phyloP scores from a whole-genome alignment of 2,888 invertebrate genomes.

The Xestobium rufovillosum region DNA sequence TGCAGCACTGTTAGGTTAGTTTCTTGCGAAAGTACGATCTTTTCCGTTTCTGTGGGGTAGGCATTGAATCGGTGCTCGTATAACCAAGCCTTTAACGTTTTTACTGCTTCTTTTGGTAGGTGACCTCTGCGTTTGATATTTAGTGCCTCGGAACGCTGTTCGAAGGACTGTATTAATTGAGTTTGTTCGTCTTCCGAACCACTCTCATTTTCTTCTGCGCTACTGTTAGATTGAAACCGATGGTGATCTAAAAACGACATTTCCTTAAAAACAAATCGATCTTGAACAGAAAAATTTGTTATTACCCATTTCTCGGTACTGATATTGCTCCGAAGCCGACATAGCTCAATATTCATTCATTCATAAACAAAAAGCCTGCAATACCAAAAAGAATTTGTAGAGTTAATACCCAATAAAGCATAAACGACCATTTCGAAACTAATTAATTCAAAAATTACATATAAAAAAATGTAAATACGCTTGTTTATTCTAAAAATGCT shows the following conservation, averaged over 20 bases:
- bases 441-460: too few relatives aligned
- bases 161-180: constrained; percentile 21
- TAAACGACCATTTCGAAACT: too few relatives aligned
- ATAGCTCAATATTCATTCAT: too few relatives aligned
- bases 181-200: constrained; percentile 31
- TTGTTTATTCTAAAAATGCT: too few relatives aligned
- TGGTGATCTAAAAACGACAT: constrained; percentile 22
- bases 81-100: constrained; percentile 41
- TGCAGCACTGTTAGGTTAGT: constrained; percentile 41
- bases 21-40: constrained; percentile 40
- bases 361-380: too few relatives aligned
- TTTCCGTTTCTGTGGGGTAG: constrained; percentile 43
- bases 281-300: constrained; percentile 1
- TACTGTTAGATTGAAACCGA: constrained; percentile 31
- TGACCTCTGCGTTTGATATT: constrained; percentile 38
- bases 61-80: constrained; percentile 43
- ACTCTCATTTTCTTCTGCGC: constrained; percentile 33
- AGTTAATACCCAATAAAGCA: too few relatives aligned
- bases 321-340: constrained; percentile 27
- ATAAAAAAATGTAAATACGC: too few relatives aligned
- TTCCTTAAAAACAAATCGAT: not conserved
- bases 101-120: constrained; percentile 40
- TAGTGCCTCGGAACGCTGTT: constrained; percentile 23
- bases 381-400: too few relatives aligned
- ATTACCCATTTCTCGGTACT: constrained; percentile 26